Conservation (phyloP, 2,113 vertebrate genomes). For the Mobula hypostoma region DNA sequence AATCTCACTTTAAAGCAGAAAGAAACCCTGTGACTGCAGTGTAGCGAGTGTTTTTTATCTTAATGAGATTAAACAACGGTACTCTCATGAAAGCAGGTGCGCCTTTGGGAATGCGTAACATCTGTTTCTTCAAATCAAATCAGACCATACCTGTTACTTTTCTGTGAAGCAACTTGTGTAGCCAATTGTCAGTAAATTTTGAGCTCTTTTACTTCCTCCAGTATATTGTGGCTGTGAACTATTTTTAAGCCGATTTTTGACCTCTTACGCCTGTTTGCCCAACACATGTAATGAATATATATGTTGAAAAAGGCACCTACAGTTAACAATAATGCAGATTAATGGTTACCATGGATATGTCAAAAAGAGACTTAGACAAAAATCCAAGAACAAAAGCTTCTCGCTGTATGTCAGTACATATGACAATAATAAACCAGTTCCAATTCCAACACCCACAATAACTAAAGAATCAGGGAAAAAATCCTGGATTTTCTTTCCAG, state of each 20-base stretch:
- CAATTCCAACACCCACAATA: too few relatives aligned
- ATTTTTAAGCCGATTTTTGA: not conserved
- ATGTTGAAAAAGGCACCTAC: not conserved
- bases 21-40: not conserved
- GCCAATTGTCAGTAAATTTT: not conserved
- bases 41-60: not conserved
- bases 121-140: conserved; percentile 5
- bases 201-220: not conserved
- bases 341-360: not conserved
- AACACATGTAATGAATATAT: not conserved
- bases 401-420: too few relatives aligned
- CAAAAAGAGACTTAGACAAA: not conserved
- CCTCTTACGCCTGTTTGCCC: not conserved
- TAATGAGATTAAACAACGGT: not conserved
- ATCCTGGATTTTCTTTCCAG: not conserved
- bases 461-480: not conserved
- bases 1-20: not conserved
- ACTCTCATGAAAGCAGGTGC: not conserved
- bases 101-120: conserved; percentile 5
- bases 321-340: not conserved
- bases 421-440: too few relatives aligned
- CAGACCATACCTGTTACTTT: not conserved
- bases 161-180: not conserved
- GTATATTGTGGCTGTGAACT: not conserved
- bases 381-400: not conserved